These are phyloP conservation scores for Atopsyche davidsoni DNA, from an alignment of 1,140 invertebrate genomes.

Conservation along the genomic window DNA sequence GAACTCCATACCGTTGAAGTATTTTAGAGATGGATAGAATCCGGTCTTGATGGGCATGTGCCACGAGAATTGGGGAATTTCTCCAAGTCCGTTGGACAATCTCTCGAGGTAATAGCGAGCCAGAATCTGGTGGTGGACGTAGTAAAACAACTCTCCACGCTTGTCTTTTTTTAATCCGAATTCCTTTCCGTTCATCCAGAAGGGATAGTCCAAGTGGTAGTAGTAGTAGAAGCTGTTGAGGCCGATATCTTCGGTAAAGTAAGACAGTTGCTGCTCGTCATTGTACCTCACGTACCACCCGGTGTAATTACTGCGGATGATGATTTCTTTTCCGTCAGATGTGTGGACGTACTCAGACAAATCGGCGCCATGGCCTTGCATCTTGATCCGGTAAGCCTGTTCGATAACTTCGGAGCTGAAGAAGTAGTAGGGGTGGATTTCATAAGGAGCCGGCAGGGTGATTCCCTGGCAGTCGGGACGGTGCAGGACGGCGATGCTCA, in stretches of 20 bases:
- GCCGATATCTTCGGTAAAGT: slow-evolving; percentile 68
- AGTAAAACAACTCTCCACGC: slow-evolving; percentile 60
- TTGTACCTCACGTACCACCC: slow-evolving; percentile 45
- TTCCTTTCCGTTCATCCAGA: slow-evolving; percentile 50
- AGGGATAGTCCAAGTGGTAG: slow-evolving; percentile 56
- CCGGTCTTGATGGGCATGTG: slow-evolving; percentile 51
- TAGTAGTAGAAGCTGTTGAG: slow-evolving; percentile 67
- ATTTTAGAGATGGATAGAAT: slow-evolving; percentile 58
- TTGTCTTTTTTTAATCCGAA: slow-evolving; percentile 46
- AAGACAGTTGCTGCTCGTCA: slow-evolving; percentile 52
- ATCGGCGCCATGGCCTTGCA: slow-evolving; percentile 43
- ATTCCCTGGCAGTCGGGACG: slow-evolving; percentile 55
- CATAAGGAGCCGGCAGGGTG: slow-evolving; percentile 58
- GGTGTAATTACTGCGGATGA: slow-evolving; percentile 51
- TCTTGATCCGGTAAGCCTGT: slow-evolving; percentile 52
- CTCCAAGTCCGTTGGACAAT: slow-evolving; percentile 55
- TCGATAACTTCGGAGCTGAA: slow-evolving; percentile 55
- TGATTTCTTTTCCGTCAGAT: slow-evolving; percentile 41
- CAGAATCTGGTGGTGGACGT: slow-evolving; percentile 54
- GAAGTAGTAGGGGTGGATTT: slow-evolving; percentile 61
- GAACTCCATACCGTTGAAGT: slow-evolving; percentile 60
- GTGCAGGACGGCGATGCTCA: slow-evolving; percentile 55
- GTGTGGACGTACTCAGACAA: slow-evolving; percentile 39
- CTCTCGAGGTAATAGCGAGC: slow-evolving; percentile 64
- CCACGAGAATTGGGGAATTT: slow-evolving; percentile 53